phyloP scores from a whole-genome alignment of 1,140 invertebrate genomes.

The Dolichoris vasculosae region DNA sequence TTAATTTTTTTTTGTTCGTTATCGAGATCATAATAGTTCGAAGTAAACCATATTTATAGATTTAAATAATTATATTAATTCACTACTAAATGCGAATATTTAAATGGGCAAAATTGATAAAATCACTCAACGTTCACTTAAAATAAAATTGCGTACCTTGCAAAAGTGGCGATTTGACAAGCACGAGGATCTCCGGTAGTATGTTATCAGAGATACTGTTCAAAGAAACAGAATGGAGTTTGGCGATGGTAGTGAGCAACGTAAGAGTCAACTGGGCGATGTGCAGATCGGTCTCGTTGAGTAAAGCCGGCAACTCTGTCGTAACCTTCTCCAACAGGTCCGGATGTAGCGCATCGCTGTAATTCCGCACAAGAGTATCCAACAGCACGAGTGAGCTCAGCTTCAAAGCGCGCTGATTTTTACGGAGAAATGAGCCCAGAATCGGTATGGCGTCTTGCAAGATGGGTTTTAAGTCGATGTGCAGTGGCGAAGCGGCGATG shows the following conservation, averaged over 20 bases:
- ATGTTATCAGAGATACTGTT: constrained; percentile 80
- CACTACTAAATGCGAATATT: too few species aligned
- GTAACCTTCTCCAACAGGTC: constrained; percentile 86
- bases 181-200: constrained; percentile 88
- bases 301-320: constrained; percentile 89
- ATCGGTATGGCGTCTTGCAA: constrained; percentile 88
- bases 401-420: constrained; percentile 97
- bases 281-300: constrained; percentile 96
- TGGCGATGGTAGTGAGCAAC: constrained; percentile 84
- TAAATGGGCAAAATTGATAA: too few species aligned
- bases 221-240: constrained; percentile 81
- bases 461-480: constrained; percentile 86
- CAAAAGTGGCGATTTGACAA: constrained; percentile 93
- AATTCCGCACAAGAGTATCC: constrained; percentile 92
- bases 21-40: too few species aligned
- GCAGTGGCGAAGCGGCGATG: constrained; percentile 92
- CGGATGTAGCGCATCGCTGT: constrained; percentile 81
- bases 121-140: constrained; percentile 72
- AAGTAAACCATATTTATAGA: too few species aligned
- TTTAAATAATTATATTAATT: too few species aligned
- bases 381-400: constrained; percentile 92
- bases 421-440: constrained; percentile 94
- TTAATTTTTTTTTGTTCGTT: too few species aligned
- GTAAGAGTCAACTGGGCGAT: constrained; percentile 93
- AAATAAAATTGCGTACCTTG: constrained; percentile 79